Evolutionary conservation across 1,140 invertebrate genomes (phyloP), one percentile per base, ranked within the genome.

Genomic region (Liolophura sinensis): DNA sequence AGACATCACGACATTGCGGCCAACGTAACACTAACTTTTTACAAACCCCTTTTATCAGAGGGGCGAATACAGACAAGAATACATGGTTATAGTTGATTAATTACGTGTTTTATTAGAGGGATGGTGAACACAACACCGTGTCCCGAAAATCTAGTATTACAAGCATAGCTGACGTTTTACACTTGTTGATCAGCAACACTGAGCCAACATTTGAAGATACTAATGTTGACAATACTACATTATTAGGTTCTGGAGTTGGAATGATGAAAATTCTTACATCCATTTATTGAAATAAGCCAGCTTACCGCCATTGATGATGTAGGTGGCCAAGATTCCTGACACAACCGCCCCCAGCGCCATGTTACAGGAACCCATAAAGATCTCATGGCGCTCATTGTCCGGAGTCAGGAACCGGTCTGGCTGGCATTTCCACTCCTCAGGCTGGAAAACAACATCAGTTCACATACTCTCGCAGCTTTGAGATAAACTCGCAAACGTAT

Each of bases 351-450:
- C 88, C 49, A 89, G 63, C 5, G 89, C 65, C 12, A 92, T 81
- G 1, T 89, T 88, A 0, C 88, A 52, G 0, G 86, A 87, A 3
- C 90, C 90, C 6, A 89, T 70, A 54, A 90, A 84, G 50, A 92
- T 90, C 78, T 91, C 90, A 70, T 91, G 89, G 18, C 87, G 82
- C 77, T 92, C 90, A 47, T 91, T 75, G 58, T 91, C 88, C 1
- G 88, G 87, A 0, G 87, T 68, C 83, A 92, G 71, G 87, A 89
- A 92, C 70, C 90, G 90, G 15, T 86, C 85, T 0, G 90, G 90
- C 72, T 92, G 91, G 68, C 91, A 89, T 82, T 92, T 92, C 91
- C 91, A 92, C 69, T 90, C 87, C 50, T 89, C 81, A 0, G 90
- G 79, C 73, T 74, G 50, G 27, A 65, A 50, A 65, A 20, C 11